phyloP scores from a whole-genome alignment of 53 echinoderm and acorn worm genomes.

The Holothuria scabra region DNA sequence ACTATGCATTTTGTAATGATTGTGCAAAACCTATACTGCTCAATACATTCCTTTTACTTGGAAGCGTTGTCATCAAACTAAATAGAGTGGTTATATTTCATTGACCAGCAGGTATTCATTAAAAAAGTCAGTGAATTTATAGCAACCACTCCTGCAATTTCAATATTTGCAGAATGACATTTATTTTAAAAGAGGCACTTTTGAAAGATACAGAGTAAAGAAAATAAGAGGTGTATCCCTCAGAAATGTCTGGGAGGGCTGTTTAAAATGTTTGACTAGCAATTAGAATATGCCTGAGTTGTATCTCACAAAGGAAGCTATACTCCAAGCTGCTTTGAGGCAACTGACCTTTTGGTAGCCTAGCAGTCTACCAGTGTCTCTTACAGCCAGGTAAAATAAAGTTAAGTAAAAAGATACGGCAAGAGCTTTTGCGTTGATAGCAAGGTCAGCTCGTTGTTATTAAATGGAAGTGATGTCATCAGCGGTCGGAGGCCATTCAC shows the following conservation, averaged over 20 bases:
- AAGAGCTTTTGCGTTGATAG: neutral
- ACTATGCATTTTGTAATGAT: no score
- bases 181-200: neutral
- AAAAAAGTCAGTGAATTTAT: no score
- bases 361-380: neutral
- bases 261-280: constrained; percentile 30
- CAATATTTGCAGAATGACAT: constrained; percentile 17
- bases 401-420: neutral
- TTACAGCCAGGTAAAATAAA: neutral
- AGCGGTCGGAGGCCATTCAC: constrained; percentile 35
- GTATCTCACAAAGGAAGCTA: constrained; percentile 16
- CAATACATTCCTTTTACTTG: no score
- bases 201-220: constrained; percentile 13
- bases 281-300: constrained; percentile 9
- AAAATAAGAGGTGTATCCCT: constrained; percentile 8
- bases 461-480: constrained; percentile 23
- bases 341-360: constrained; percentile 30
- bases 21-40: no score
- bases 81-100: no score
- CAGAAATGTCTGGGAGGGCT: constrained; percentile 19
- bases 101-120: no score
- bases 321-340: neutral
- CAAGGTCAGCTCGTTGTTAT: constrained; percentile 17
- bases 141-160: neutral
- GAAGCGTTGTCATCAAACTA: no score